phyloP scores from a whole-genome alignment of 64 coral and sea anemone genomes.

The Hydrozoanthus tunicans region DNA sequence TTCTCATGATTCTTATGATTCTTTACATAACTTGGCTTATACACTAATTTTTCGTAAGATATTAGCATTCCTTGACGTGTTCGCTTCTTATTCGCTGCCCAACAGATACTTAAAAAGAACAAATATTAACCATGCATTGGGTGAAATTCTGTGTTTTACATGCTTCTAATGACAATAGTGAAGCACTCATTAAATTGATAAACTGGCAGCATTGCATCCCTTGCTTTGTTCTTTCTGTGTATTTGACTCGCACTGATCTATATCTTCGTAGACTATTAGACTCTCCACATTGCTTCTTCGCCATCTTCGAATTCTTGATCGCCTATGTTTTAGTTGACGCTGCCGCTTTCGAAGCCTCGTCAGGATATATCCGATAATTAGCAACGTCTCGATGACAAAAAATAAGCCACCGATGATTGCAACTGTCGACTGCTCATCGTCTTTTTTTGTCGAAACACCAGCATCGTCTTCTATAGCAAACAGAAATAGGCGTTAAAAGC shows the following conservation, averaged over 20 bases:
- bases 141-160: no score
- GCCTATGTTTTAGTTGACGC: not conserved
- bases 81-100: no score
- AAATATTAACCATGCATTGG: no score
- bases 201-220: no score
- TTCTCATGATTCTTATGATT: no score
- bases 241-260: not conserved
- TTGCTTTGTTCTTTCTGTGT: not conserved
- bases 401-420: not conserved
- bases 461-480: not conserved
- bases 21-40: no score
- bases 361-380: conserved; percentile 2
- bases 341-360: not conserved
- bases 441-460: not conserved
- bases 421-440: not conserved
- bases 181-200: no score
- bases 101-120: no score
- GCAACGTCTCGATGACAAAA: not conserved
- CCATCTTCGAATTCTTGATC: not conserved
- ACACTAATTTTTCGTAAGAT: no score
- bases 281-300: conserved; percentile 3
- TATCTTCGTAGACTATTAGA: conserved; percentile 5
- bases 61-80: no score
- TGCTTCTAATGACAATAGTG: no score
- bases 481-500: not conserved